These are phyloP conservation scores for Heliconius himera DNA, from an alignment of 1,140 invertebrate species.

Conservation along the genomic window DNA sequence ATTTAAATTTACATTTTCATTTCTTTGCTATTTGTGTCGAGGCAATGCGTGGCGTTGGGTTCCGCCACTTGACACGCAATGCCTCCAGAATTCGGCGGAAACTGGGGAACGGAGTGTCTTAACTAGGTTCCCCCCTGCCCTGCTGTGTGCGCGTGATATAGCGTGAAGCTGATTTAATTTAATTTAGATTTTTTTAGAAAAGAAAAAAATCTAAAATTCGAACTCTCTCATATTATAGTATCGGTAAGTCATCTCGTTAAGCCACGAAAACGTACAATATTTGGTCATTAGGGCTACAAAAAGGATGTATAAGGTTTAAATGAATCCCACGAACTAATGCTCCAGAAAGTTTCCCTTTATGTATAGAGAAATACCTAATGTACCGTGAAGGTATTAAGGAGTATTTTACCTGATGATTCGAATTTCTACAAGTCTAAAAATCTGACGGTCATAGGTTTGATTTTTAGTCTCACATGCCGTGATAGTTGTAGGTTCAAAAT, in stretches of 20 bases:
- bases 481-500: too few relatives aligned
- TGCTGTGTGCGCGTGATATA: too few relatives aligned
- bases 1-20: too few relatives aligned
- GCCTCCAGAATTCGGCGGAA: too few relatives aligned
- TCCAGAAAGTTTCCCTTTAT: background rate
- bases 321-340: constrained; percentile 11
- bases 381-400: background rate
- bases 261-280: background rate
- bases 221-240: background rate
- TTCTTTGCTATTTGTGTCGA: too few relatives aligned
- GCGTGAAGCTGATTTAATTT: too few relatives aligned
- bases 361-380: background rate
- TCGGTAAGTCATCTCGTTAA: background rate
- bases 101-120: too few relatives aligned
- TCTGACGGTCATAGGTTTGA: background rate
- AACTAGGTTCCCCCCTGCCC: too few relatives aligned
- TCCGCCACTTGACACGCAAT: too few relatives aligned
- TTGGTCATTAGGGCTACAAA: background rate
- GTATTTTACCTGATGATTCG: background rate
- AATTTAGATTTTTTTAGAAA: too few relatives aligned
- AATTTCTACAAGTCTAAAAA: background rate
- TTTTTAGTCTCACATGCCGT: background rate
- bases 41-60: too few relatives aligned
- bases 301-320: constrained; percentile 10
- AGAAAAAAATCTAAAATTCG: background rate